phyloP scores from a whole-genome alignment of 2,797 vertebrate genomes.

The Centropyge bicolor region DNA sequence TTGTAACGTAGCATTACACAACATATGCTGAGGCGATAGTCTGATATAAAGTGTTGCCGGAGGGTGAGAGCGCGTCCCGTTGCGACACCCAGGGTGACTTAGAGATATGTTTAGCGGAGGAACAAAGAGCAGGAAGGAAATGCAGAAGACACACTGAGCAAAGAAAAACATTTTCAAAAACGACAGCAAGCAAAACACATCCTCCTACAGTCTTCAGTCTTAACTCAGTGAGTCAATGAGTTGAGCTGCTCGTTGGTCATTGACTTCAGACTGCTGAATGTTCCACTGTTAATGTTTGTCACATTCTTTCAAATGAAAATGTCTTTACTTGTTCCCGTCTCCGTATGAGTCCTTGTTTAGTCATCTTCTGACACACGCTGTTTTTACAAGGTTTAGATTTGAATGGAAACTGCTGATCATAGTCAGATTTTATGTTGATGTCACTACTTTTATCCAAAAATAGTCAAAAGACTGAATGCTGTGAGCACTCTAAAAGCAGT shows the following conservation, averaged over 20 bases:
- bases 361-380: neutral
- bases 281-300: neutral
- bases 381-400: neutral
- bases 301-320: neutral
- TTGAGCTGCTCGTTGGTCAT: conserved; percentile 44
- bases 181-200: conserved; percentile 66
- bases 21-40: conserved; percentile 45
- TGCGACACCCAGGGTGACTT: conserved; percentile 72
- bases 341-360: neutral
- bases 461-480: neutral
- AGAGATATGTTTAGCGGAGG: conserved; percentile 70
- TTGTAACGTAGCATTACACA: conserved; percentile 53
- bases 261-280: conserved; percentile 10
- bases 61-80: conserved; percentile 71
- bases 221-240: conserved; percentile 35
- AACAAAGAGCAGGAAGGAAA: conserved; percentile 84
- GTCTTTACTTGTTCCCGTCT: neutral
- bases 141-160: conserved; percentile 67
- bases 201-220: conserved; percentile 33
- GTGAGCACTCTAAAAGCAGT: neutral
- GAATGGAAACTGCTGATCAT: neutral
- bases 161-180: conserved; percentile 70
- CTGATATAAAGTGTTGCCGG: conserved; percentile 71
- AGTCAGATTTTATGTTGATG: no score
- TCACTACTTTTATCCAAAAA: neutral